A percentile compares a stretch with the other conserved stretches of the same genome.
These are phyloP conservation scores for Nothobranchius kuhntae DNA, from an alignment of 2,113 vertebrate species.

Conservation along the genomic window DNA sequence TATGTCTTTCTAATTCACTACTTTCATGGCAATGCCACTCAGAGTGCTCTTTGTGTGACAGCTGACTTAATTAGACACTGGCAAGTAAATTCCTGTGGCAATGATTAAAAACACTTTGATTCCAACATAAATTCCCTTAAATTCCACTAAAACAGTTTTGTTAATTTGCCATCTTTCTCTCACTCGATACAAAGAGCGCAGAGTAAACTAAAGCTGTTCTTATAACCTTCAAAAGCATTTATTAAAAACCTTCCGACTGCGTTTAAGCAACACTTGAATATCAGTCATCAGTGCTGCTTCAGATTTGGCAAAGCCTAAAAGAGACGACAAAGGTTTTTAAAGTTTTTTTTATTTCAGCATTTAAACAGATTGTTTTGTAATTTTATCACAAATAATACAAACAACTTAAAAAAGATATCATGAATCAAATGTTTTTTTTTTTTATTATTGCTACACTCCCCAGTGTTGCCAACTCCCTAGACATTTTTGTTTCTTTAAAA, in stretches of 20 bases:
- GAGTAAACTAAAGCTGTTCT: conserved; percentile 9
- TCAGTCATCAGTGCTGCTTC: neutral
- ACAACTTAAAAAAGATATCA: no score
- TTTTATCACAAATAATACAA: no score
- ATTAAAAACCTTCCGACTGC: conserved; percentile 10
- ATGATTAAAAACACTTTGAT: conserved; percentile 46
- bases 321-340: neutral
- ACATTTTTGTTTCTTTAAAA: no score
- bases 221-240: conserved; percentile 19
- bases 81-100: conserved; percentile 42
- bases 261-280: neutral
- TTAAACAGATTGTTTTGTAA: no score
- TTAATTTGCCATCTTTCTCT: neutral
- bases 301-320: neutral
- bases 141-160: conserved; percentile 4
- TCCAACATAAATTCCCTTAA: conserved; percentile 25
- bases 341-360: no score
- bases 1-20: conserved; percentile 56
- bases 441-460: no score
- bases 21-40: conserved; percentile 42
- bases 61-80: conserved; percentile 45
- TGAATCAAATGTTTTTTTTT: no score
- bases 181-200: conserved; percentile 5
- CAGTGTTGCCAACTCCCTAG: no score
- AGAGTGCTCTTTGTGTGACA: conserved; percentile 29